These are phyloP conservation scores for Dromiciops gliroides DNA, from an alignment of 2,113 vertebrate genomes.

Conservation along the genomic window DNA sequence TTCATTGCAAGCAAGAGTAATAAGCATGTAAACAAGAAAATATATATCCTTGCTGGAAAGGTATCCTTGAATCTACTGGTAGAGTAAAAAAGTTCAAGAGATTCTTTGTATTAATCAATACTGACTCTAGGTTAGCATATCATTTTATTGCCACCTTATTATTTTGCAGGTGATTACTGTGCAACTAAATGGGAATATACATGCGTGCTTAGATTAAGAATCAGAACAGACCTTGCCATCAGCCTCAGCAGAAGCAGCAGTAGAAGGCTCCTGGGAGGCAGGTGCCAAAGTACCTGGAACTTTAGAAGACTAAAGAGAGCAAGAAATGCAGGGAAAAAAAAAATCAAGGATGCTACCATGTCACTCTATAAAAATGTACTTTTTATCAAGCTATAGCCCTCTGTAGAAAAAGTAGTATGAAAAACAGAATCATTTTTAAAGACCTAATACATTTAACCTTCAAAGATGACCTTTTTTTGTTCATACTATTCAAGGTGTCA, in stretches of 20 bases:
- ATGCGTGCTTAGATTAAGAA: conserved; percentile 86
- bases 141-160: conserved; percentile 9
- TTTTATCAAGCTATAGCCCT: conserved; percentile 17
- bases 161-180: conserved; percentile 40
- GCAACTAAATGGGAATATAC: conserved; percentile 74
- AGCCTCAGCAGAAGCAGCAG: conserved; percentile 88
- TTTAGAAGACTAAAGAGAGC: conserved; percentile 91
- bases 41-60: too few relatives aligned
- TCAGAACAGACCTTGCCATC: conserved; percentile 95
- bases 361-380: conserved; percentile 48
- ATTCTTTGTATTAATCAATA: neutral
- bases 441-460: neutral
- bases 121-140: conserved; percentile 38
- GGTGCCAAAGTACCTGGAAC: conserved; percentile 91
- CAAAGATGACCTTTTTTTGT: neutral
- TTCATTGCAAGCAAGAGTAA: conserved; percentile 57
- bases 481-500: neutral
- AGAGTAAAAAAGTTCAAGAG: neutral
- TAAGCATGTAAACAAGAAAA: conserved; percentile 41
- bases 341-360: conserved; percentile 75
- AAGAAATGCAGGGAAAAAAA: conserved; percentile 77
- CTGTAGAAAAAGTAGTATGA: conserved; percentile 51
- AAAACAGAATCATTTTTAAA: conserved; percentile 36
- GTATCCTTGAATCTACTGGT: neutral
- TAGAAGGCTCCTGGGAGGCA: conserved; percentile 88